phyloP scores from a whole-genome alignment of 2,797 vertebrate species.

The Mormyrops boulengeri region DNA sequence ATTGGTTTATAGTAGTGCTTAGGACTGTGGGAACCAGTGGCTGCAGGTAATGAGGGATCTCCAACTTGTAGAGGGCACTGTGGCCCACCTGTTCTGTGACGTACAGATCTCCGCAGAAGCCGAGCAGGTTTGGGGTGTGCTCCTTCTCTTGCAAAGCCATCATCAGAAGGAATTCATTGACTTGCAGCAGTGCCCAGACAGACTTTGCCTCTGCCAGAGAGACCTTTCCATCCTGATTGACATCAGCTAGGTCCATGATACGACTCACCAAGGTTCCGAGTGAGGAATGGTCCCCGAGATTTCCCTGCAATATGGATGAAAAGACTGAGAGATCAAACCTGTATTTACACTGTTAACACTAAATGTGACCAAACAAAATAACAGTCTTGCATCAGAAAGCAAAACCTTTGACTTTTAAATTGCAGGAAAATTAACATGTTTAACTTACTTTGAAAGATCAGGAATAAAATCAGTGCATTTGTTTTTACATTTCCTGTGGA shows the following conservation, averaged over 20 bases:
- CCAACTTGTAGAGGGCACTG: conserved; percentile 70
- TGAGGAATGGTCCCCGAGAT: conserved; percentile 83
- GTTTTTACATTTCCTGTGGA: neutral
- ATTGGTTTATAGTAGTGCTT: conserved; percentile 74
- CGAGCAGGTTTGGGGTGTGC: conserved; percentile 81
- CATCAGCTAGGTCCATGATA: conserved; percentile 80
- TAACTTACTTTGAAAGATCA: neutral
- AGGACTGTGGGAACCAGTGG: conserved; percentile 69
- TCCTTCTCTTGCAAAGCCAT: conserved; percentile 85
- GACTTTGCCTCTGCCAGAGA: conserved; percentile 93
- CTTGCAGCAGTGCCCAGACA: conserved; percentile 89
- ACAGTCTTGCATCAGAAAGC: neutral
- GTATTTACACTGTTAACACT: neutral
- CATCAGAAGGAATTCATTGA: conserved; percentile 87
- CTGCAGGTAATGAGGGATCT: conserved; percentile 71
- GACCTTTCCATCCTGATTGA: conserved; percentile 80
- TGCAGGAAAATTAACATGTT: neutral
- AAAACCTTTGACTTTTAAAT: neutral
- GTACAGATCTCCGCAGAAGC: conserved; percentile 89
- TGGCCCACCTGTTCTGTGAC: conserved; percentile 77
- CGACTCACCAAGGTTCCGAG: conserved; percentile 70
- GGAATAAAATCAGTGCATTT: neutral
- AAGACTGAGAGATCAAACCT: neutral
- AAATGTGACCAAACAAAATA: neutral
- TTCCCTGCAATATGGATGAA: conserved; percentile 60